phyloP scores from a whole-genome alignment of 2,888 invertebrate genomes.

The Azorinus chamasolen region DNA sequence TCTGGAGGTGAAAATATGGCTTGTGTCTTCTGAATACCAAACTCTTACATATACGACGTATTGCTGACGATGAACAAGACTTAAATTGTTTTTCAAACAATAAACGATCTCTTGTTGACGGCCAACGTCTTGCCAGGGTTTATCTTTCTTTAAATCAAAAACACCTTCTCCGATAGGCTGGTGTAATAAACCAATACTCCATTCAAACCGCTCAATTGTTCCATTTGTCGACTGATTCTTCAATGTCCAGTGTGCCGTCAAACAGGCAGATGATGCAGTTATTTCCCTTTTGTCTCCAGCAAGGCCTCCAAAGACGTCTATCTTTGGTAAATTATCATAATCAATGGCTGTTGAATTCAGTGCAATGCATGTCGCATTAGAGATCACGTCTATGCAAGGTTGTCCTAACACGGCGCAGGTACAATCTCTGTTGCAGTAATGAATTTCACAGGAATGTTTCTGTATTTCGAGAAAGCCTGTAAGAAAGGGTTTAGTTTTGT shows the following conservation, averaged over 20 bases:
- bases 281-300: not conserved
- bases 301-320: slow-evolving; percentile 28
- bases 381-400: slow-evolving; percentile 37
- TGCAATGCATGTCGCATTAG: not conserved
- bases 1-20: slow-evolving; percentile 37
- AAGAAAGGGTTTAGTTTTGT: not conserved
- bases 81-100: slow-evolving; percentile 49
- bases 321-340: not conserved
- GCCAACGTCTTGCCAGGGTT: slow-evolving; percentile 63
- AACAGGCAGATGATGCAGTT: slow-evolving; percentile 45
- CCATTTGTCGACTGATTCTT: not conserved
- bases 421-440: slow-evolving; percentile 66
- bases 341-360: not conserved
- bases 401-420: slow-evolving; percentile 67
- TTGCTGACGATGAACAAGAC: slow-evolving; percentile 31
- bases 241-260: slow-evolving; percentile 38
- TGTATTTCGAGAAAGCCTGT: slow-evolving; percentile 47
- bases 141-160: slow-evolving; percentile 52
- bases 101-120: slow-evolving; percentile 27
- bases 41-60: slow-evolving; percentile 57
- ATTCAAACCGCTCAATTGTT: slow-evolving; percentile 53
- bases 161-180: slow-evolving; percentile 57
- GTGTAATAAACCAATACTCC: slow-evolving; percentile 56
- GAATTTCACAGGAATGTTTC: slow-evolving; percentile 62
- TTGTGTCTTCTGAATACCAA: slow-evolving; percentile 53